Base-by-base conservation (phyloP, 2,113 vertebrate genomes). In the Antechinus flavipes region DNA sequence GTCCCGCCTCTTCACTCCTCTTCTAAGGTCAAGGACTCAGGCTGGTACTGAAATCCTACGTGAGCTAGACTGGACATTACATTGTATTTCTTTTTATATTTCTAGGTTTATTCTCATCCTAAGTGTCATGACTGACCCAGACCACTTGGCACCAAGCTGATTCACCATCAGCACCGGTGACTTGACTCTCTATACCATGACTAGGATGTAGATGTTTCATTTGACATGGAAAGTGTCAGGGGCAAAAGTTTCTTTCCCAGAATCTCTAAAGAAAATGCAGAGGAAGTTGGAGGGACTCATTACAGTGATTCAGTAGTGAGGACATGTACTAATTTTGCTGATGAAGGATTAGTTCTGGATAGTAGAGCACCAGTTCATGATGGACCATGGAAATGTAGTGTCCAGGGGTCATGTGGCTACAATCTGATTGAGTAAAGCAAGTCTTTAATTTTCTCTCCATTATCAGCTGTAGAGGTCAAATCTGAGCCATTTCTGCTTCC, bases 321-420 rank as follows among this genome's bases (percentile, higher is more conserved):
- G 92, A 54, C 9, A 22, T 35, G 47, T 8, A 54, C 23, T 47
- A 24, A 35, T 42, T 58, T 90, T 93, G 89, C 19, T 92, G 14
- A 42, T 84, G 93, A 96, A 92, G 35, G 93, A 53, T 49, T 22
- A 61, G 6, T n/a, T 91, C 91, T 55, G 10, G 35, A 94, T 76
- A 94, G 47, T 8, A 93, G 91, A 93, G 3, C 24, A 26, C 89
- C 26, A 49, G 8, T 50, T 3, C 89, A 49, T 50, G 46, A 49
- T 91, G 4, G 0, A 2, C 61, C 94, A 68, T 19, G 26, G 93
- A 92, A 92, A 25, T 84, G 11, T 49, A 94, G 0, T 11, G 92
- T n/a, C 91, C 27, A 90, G 26, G 91, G 42, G 6, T 91, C 94
- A 8, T 49, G 11, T 94, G 25, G 27, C 52, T 3, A 76, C n/a